phyloP scores from a whole-genome alignment of 2,888 invertebrate species.

The Hydrotaea cyrtoneurina region DNA sequence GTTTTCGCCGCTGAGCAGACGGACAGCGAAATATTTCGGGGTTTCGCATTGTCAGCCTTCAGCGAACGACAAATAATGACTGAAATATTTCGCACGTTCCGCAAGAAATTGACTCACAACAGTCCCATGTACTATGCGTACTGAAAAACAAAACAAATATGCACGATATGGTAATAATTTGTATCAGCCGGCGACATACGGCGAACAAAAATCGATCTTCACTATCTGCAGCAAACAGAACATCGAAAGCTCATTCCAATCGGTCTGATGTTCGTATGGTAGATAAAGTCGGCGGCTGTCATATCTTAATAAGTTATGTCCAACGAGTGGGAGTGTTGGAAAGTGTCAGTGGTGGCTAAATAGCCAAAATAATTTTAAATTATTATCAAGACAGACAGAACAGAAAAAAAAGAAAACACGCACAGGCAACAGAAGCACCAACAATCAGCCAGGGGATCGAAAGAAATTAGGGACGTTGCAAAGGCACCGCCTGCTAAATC shows the following conservation, averaged over 20 bases:
- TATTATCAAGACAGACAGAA: constrained; percentile 15
- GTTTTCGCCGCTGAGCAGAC: background rate
- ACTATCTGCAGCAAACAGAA: too few relatives aligned
- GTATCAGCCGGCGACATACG: too few relatives aligned
- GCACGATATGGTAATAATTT: too few relatives aligned
- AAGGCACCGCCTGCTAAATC: too few relatives aligned
- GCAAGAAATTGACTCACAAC: constrained; percentile 5
- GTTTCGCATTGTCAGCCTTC: background rate
- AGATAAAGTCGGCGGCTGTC: constrained; percentile 46
- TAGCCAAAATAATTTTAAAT: constrained; percentile 48
- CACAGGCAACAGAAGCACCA: too few relatives aligned
- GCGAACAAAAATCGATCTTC: too few relatives aligned
- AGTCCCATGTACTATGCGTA: background rate
- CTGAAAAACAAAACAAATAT: too few relatives aligned
- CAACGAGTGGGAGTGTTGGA: constrained; percentile 60
- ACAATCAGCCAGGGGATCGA: too few relatives aligned
- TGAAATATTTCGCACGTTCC: constrained; percentile 14
- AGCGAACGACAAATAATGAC: background rate
- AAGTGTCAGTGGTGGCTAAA: constrained; percentile 51
- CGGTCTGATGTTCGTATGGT: background rate
- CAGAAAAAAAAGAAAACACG: too few relatives aligned
- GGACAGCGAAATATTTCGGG: background rate
- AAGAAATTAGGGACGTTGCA: too few relatives aligned
- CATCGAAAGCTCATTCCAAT: too few relatives aligned
- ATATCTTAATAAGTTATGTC: constrained; percentile 56